Percentiles rank a stretch among this genome's conserved stretches.
Conservation (phyloP, 2,113 vertebrate genomes). For the Rhynchomys soricoides region DNA sequence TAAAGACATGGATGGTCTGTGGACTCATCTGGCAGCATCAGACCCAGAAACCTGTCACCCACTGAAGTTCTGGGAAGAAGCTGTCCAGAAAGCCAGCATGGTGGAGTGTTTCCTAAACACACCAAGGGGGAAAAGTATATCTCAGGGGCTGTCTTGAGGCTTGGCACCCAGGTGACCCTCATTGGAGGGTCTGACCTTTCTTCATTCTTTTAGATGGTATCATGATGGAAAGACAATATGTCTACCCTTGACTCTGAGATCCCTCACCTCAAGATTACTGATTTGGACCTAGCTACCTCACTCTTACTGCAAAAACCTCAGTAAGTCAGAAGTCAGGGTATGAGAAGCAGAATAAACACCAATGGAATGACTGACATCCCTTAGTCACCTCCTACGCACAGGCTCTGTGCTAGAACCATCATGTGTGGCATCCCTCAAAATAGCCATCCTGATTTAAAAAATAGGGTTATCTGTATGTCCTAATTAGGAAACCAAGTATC, state of each 20-base stretch:
- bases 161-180: not conserved
- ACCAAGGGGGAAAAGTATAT: fast-evolving
- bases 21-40: not conserved
- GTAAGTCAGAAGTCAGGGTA: not conserved
- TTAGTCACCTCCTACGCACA: not conserved
- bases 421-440: not conserved
- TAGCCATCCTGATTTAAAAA: not conserved
- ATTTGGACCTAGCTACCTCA: not conserved
- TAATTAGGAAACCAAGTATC: not conserved
- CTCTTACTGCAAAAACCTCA: not conserved
- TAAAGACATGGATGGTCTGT: not conserved
- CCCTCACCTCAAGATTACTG: not conserved
- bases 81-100: not conserved
- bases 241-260: constrained; percentile 5
- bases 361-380: not conserved
- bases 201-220: not conserved
- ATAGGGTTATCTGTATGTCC: not conserved
- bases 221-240: not conserved
- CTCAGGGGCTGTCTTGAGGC: not conserved
- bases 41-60: not conserved
- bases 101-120: not conserved
- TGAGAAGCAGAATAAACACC: not conserved
- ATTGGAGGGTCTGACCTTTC: not conserved
- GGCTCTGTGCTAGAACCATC: not conserved
- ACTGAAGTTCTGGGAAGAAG: not conserved